A percentile compares a stretch with the other conserved stretches of the same genome.
Conservation (phyloP, 2,113 vertebrate genomes). For the Cichladusa arquata region DNA sequence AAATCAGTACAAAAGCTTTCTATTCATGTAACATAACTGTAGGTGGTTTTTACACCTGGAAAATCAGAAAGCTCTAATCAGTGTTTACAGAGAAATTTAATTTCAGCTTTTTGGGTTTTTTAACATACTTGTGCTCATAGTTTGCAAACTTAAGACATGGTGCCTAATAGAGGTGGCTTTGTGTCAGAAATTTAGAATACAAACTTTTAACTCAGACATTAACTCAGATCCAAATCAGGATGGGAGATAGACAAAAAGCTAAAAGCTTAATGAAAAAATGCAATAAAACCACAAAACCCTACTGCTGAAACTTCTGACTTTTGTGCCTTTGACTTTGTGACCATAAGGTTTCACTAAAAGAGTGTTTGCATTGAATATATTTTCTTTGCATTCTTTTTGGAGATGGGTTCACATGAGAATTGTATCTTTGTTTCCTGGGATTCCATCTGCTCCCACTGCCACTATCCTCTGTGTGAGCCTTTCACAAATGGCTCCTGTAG, state of each 20-base stretch:
- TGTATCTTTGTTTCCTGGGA: neutral
- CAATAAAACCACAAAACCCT: neutral
- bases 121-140: neutral
- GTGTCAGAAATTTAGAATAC: neutral
- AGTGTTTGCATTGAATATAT: neutral
- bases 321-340: neutral
- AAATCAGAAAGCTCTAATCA: neutral
- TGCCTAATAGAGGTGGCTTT: neutral
- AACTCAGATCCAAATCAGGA: neutral
- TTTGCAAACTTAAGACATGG: neutral
- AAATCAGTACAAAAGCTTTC: neutral
- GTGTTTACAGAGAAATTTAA: neutral
- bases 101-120: accelerated
- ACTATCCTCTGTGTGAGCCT: neutral
- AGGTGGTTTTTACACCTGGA: neutral
- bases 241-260: neutral
- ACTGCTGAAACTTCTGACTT: neutral
- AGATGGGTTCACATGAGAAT: neutral
- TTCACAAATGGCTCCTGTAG: neutral
- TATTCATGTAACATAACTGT: neutral
- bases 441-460: neutral
- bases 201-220: neutral
- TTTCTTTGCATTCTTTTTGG: neutral
- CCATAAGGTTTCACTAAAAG: neutral
- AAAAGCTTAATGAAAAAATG: neutral